Base-by-base conservation (phyloP, 2,888 invertebrate species). In the Apodemia hepburni region DNA sequence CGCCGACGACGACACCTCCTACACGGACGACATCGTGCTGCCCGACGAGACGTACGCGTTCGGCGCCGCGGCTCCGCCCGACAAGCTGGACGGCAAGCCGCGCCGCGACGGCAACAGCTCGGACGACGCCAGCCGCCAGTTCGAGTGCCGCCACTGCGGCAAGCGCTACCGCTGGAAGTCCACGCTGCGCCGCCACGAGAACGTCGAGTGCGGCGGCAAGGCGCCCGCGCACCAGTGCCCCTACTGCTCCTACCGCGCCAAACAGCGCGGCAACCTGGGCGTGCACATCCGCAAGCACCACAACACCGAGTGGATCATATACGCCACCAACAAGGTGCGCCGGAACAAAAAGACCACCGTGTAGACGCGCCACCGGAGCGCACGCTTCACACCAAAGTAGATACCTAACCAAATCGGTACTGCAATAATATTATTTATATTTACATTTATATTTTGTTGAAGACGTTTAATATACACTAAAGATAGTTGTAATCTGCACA, bases 131-230 rank as follows among this genome's bases (percentile, higher is more conserved):
- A 86, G 87, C 71, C 86, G 93, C 4, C 94, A 95, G 77, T 96
- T 96, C 84, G 94, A 95, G 60, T 97, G 97, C 78, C 93, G 96
- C 61, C 96, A 96, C 79, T 97, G 97, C 86, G 96, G 97, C 68
- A 97, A 97, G 83, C 93, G 95, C 70, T 97, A 97, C 84, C 94
- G 96, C 74, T 97, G 97, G 96, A 97, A 96, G 87, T 96, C 96
- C 60, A 96, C 96, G 65, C 92, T 96, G 92, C 93, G 95, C 12
- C 93, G 96, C 5, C 97, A 97, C 87, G 96, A 96, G 84, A 95
- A 94, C 89, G 96, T 96, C 67, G 96, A 96, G 84, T 96, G 96
- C 84, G 95, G 96, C 58, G 96, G 96, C 69, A 97, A 96, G 80
- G 95, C 96, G 69, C 96, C 96, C 0, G 93, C 95, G 68, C 96